Base-by-base conservation (phyloP, 2,797 vertebrate species). In the Lates japonicus region DNA sequence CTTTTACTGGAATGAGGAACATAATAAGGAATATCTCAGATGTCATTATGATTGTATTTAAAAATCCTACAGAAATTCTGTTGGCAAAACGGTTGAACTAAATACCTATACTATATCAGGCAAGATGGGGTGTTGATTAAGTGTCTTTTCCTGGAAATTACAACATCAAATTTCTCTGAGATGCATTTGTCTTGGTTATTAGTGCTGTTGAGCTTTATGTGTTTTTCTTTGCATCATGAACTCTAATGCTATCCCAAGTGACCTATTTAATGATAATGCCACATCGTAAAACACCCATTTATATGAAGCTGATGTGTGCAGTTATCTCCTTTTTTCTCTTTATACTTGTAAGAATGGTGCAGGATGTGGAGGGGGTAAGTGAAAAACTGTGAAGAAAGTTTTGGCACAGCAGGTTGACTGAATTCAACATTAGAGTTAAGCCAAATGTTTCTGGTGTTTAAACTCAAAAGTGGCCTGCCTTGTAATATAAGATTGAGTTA, bases 401-500 rank as follows among this genome's bases (percentile, higher is more conserved):
- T 58, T 17, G 62, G 31, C 29, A 14, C n/a, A 29, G 48, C 42
- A 39, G 69, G 22, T 33, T 54, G 68, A 62, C 49, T 75, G 31
- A 74, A 78, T 75, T 58, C 70, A 76, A 39, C 58, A n/a, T n/a
- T 13, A 60, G 39, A n/a, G 17, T 60, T 54, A 51, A 79, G 58
- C 70, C 65, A 70, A 8, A 82, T 19, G n/a, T 66, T 51, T 74
- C 16, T 42, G 51, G 31, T 25, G 31, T 61, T 92, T 37, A 29
- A 54, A 59, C 33, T 49, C 11, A 0, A 2, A 29, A 49, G 46
- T 54, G 48, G 37, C 51, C 46, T 68, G 22, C 17, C 31, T 69
- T 31, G 10, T 69, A 42, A 22, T 39, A 31, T n/a, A 70, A 52
- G 39, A 91, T 92, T 91, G 91, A 84, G 94, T 58, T 82, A 14